Conservation (phyloP, 2,797 vertebrate species). For the Danio choprae region DNA sequence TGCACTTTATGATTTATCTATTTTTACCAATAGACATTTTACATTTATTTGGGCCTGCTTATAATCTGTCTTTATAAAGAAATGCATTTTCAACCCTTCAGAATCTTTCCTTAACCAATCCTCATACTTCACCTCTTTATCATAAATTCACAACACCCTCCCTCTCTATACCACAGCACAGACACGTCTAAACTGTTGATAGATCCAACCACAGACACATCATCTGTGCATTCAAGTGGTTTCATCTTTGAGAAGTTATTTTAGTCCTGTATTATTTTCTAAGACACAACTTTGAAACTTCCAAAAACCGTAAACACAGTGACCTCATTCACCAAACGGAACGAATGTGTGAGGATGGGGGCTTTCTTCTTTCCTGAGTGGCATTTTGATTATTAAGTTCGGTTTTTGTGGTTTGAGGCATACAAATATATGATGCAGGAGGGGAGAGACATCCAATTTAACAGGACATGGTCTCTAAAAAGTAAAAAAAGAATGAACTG, state of each 20-base stretch:
- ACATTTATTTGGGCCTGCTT: neutral
- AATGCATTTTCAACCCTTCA: neutral
- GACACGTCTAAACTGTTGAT: conserved; percentile 20
- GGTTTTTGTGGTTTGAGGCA: conserved; percentile 34
- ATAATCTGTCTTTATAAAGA: neutral
- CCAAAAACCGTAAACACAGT: conserved; percentile 3
- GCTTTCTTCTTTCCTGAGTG: neutral
- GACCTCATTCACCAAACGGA: conserved; percentile 18
- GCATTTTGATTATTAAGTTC: conserved; percentile 23
- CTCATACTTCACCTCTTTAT: neutral
- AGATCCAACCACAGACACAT: conserved; percentile 21
- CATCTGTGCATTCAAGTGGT: conserved; percentile 44
- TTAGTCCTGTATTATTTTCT: conserved; percentile 42
- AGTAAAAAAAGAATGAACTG: conserved; percentile 1
- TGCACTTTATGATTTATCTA: neutral
- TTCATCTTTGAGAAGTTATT: conserved; percentile 45
- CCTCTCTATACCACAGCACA: neutral
- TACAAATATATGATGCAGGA: conserved; percentile 18
- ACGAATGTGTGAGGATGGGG: neutral
- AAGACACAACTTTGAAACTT: conserved; percentile 15
- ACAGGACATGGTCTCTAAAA: conserved; percentile 8
- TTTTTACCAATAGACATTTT: neutral
- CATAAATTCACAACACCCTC: neutral
- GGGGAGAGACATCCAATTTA: conserved; percentile 10
- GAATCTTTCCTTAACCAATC: neutral